A percentile compares a stretch with the other conserved stretches of the same genome.
Conservation (phyloP, 2,888 invertebrate genomes). For the Spilarctia lutea region DNA sequence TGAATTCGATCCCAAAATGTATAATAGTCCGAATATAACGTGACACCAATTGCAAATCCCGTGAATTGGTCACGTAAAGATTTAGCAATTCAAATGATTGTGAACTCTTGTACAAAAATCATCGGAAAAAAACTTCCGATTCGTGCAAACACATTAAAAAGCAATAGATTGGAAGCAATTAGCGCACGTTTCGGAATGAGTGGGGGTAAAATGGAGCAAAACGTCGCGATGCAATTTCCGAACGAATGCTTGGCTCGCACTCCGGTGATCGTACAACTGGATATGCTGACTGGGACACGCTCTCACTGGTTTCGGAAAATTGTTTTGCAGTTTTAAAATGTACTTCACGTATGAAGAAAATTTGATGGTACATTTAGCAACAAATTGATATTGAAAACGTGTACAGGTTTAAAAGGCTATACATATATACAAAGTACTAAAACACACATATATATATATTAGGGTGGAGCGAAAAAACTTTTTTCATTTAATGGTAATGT, state of each 20-base stretch:
- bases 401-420: neutral
- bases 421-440: no score
- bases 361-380: neutral
- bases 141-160: constrained; percentile 74
- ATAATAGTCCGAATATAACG: constrained; percentile 1
- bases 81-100: constrained; percentile 54
- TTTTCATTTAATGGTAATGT: no score
- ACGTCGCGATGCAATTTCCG: constrained; percentile 65
- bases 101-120: constrained; percentile 54
- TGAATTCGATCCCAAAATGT: neutral
- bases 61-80: constrained; percentile 25
- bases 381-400: neutral
- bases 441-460: no score
- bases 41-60: constrained; percentile 30
- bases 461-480: no score
- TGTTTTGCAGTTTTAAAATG: constrained; percentile 8
- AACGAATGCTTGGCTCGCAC: constrained; percentile 49
- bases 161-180: constrained; percentile 80
- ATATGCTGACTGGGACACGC: constrained; percentile 40
- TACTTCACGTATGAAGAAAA: neutral
- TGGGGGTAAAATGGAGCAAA: constrained; percentile 57
- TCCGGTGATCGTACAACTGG: constrained; percentile 31
- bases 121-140: constrained; percentile 58
- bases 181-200: constrained; percentile 57
- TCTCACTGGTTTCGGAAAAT: constrained; percentile 5